Base-by-base conservation (phyloP, 2,113 vertebrate species). In the Muntiacus reevesi region DNA sequence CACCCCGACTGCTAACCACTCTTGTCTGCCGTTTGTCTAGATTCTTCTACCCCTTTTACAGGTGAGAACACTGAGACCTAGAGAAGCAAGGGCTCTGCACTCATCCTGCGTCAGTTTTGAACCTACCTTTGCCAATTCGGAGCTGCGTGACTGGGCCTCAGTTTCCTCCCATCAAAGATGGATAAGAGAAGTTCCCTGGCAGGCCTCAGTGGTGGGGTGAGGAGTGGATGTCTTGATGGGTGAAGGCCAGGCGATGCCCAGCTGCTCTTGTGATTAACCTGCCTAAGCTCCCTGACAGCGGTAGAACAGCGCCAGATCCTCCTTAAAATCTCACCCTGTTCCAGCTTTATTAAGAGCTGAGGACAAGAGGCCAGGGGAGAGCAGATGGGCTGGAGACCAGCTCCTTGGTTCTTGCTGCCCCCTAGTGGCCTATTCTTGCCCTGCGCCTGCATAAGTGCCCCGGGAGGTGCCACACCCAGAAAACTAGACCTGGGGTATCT, bases 381-480 rank as follows among this genome's bases (percentile, higher is more conserved):
- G 2, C 71, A 1, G 17, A 36, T 4, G 19, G 87, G 95, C 57
- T 16, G 30, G 21, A 60, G 23, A 28, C 64, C 76, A 1, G 30
- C 67, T 36, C 52, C 47, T 50, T 50, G 89, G 94, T 52, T 36
- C 59, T 87, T 97, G 86, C 94, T 97, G 94, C 97, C 97, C 88
- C 47, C 98, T 97, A 45, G 97, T 91, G 98, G 91, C 43, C 6
- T 0, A 3, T 9, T 6, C 12, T 14, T 67, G 54, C 33, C 71
- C 12, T 15, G 54, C 3, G 23, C 84, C 60, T 12, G n/a, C 52
- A 27, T 78, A 33, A 12, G 8, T 10, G 11, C 21, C 21, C 0
- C 14, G 1, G 2, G 11, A 52, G 28, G 12, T 19, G 4, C 14
- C 5, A 7, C 1, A 2, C 33, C 55, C 82, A 50, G 74, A n/a